Evolutionary conservation across 2,888 invertebrate genomes (phyloP), one percentile per base, ranked within the genome.

Genomic region (Thymelicus sylvestris): DNA sequence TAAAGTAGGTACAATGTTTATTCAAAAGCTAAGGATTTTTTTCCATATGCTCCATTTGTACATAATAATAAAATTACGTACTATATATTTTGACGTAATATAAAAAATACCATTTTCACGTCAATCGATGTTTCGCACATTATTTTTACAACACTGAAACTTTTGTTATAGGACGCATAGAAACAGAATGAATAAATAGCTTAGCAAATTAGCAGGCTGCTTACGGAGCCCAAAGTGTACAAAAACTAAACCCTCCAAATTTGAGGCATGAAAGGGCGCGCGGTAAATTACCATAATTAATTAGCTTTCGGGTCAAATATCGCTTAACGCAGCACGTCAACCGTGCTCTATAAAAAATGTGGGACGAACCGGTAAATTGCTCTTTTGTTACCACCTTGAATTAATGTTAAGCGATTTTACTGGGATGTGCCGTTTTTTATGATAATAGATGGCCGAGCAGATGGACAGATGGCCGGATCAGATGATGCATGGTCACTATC

Each of bases 271-370:
- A 67, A 67, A 50, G 50, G 67, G 67, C 50, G 13, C 50, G 39
- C 60, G 67, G 39, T 61, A 61, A 67, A 67, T 67, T 67, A 61
- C 48, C 61, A 67, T 67, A 61, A 67, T 67, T 67, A 67, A 67
- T 67, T 67, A 61, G 39, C 60, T 41, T 61, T 61, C 38, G 61
- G 61, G 67, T 67, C 60, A 52, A 61, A 61, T 67, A 67, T 19
- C 61, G 39, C 24, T 61, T 41, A 67, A 15, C 13, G 19, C 39
- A 59, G 59, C 31, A 59, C 39, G 59, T 13, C 59, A 59, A 59
- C 59, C 38, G 31, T 24, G 59, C 59, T 38, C 59, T 59, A 59
- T 39, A 59, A 59, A 59, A 59, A 59, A 59, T 59, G 19, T 52
- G 50, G 55, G 55, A 10, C 55, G 24, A 52, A 55, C 55, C 55